Evolutionary conservation across 2,888 invertebrate genomes (phyloP), one percentile per base, ranked within the genome.

Genomic region (Stomorhina lunata): DNA sequence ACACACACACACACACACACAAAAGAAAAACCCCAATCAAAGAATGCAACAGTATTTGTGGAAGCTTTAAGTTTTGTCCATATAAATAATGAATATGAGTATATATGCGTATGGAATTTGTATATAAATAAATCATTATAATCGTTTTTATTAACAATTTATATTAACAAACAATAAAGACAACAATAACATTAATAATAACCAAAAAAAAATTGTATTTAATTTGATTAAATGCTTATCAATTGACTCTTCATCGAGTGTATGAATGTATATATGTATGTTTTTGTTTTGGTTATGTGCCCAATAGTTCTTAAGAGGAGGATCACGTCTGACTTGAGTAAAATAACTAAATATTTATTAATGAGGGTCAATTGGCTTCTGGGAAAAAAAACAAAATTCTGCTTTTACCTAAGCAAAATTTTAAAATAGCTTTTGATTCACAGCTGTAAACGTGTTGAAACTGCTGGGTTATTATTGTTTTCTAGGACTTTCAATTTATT

Each of bases 211-310:
- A n/a, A n/a, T n/a, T n/a, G 7, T 37, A 71, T 78, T 63, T 81
- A 63, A 81, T 78, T 78, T 78, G 69, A 78, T 81, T 72, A 81
- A 81, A 81, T 77, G 27, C 76, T 66, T 71, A 77, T 63, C 77
- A 72, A 81, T 81, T 77, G 68, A 73, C 68, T 81, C 53, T 73
- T 63, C n/a, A 9, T 10, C 2, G 9, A n/a, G 17, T 40, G 12
- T 25, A 22, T 25, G 9, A 57, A 27, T 57, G 53, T 45, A 25
- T 29, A 17, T 32, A 15, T 27, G 2, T 15, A 9, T 20, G 48
- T 5, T 4, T 29, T 7, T 32, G 10, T n/a, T n/a, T n/a, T n/a
- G n/a, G n/a, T n/a, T n/a, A n/a, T 55, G 32, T 32, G 55, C 10
- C 25, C 2, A 6, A 25, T 7, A 50, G n/a, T n/a, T n/a, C n/a